A percentile compares a stretch with the other conserved stretches of the same genome.
Evolutionary conservation across 2,113 vertebrate genomes (phyloP).

Genomic region (Urocynchramus pylzowi): DNA sequence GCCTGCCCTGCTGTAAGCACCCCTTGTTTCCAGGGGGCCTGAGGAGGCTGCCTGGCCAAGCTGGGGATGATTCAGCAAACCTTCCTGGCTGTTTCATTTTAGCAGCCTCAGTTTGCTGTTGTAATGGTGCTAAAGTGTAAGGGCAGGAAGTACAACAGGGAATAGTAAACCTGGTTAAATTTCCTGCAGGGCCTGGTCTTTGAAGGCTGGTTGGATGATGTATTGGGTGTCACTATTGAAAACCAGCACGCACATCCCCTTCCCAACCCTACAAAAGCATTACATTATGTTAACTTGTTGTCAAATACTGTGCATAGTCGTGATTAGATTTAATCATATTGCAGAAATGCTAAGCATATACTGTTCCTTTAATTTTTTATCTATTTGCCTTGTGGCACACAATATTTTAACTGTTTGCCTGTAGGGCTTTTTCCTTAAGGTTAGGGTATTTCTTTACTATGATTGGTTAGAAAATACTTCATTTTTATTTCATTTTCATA

Average conservation of each 20-base stretch:
- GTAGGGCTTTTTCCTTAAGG: neutral
- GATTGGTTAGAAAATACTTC: neutral
- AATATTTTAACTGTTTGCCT: neutral
- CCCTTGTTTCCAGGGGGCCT: too few species aligned
- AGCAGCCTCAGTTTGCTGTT: neutral
- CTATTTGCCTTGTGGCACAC: neutral
- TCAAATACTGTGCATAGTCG: accelerated
- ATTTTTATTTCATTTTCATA: neutral
- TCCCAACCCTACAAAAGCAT: neutral
- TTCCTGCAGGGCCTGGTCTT: neutral
- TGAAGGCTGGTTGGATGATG: neutral
- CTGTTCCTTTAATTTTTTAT: neutral
- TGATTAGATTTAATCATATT: neutral
- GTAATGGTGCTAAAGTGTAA: neutral
- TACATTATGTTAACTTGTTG: neutral
- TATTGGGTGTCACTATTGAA: neutral
- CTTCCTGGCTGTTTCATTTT: neutral
- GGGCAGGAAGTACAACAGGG: neutral
- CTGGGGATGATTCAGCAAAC: neutral
- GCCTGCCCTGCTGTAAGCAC: neutral
- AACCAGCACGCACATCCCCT: neutral
- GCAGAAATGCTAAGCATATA: neutral
- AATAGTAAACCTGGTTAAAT: neutral
- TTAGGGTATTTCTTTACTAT: neutral
- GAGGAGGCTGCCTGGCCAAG: neutral